Conservation (phyloP, 2,797 vertebrate genomes). For the Lepus townsendii region DNA sequence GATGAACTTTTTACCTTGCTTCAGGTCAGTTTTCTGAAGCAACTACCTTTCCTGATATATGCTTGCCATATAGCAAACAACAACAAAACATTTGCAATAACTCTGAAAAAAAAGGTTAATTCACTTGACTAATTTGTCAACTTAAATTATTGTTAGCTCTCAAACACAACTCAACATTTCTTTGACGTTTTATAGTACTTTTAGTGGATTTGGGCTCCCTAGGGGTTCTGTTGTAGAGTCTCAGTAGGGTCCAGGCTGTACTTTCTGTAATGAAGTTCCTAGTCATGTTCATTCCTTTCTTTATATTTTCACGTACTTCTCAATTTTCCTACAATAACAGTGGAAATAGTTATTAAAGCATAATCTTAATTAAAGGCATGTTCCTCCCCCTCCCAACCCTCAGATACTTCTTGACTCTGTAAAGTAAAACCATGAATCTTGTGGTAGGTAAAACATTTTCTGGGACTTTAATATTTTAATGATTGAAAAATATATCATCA, state of each 20-base stretch:
- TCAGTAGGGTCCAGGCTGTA: background rate
- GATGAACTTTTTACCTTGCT: background rate
- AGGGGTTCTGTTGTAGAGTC: background rate
- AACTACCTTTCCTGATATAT: background rate
- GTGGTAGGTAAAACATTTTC: background rate
- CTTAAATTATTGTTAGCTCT: background rate
- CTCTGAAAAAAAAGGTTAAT: background rate
- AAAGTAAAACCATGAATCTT: background rate
- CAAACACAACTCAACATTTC: background rate
- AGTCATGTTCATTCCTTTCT: background rate
- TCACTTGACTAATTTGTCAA: conserved; percentile 10
- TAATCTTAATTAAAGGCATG: background rate
- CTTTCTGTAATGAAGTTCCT: background rate
- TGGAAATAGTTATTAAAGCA: background rate
- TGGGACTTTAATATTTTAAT: conserved; percentile 51
- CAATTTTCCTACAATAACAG: background rate
- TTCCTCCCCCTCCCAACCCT: background rate
- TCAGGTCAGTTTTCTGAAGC: background rate
- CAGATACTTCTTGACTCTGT: background rate
- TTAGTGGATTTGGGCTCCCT: background rate
- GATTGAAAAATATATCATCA: background rate
- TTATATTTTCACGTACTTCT: background rate
- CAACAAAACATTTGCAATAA: background rate
- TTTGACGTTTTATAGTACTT: background rate
- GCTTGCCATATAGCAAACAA: background rate